Evolutionary conservation across 2,113 vertebrate species (phyloP).

Genomic region (Anas platyrhynchos): DNA sequence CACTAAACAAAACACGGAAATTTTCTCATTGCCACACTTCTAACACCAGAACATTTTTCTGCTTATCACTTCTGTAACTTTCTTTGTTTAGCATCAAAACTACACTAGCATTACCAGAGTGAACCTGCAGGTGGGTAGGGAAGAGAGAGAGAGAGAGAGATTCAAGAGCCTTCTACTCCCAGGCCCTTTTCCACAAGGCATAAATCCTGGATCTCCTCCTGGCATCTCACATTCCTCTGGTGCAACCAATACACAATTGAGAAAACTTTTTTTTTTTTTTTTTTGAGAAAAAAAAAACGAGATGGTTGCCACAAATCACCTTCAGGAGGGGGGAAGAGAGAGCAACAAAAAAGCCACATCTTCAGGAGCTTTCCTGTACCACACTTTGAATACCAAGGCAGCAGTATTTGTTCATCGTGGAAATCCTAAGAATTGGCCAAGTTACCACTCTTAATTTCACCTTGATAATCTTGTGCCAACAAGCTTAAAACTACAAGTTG

Average conservation of each 20-base stretch:
- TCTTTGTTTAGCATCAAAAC: background rate
- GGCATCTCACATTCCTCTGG: background rate
- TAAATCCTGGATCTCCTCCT: background rate
- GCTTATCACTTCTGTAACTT: background rate
- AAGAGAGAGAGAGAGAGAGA: background rate
- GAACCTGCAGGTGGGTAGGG: background rate
- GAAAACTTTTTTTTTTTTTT: background rate
- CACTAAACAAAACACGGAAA: background rate
- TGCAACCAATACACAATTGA: background rate
- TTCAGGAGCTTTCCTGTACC: background rate
- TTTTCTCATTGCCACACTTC: background rate
- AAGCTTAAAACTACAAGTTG: background rate
- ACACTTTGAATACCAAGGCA: background rate
- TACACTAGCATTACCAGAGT: rapidly evolving
- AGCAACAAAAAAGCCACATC: background rate
- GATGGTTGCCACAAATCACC: background rate
- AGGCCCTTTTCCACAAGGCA: background rate
- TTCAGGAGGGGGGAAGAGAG: rapidly evolving
- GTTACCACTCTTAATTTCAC: background rate
- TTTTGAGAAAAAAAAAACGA: background rate
- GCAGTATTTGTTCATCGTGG: background rate
- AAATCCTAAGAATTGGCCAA: background rate
- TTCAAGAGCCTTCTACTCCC: background rate
- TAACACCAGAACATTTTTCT: background rate
- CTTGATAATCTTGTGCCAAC: background rate